Conservation (phyloP, 2,888 invertebrate species). For the Hololepta plana region DNA sequence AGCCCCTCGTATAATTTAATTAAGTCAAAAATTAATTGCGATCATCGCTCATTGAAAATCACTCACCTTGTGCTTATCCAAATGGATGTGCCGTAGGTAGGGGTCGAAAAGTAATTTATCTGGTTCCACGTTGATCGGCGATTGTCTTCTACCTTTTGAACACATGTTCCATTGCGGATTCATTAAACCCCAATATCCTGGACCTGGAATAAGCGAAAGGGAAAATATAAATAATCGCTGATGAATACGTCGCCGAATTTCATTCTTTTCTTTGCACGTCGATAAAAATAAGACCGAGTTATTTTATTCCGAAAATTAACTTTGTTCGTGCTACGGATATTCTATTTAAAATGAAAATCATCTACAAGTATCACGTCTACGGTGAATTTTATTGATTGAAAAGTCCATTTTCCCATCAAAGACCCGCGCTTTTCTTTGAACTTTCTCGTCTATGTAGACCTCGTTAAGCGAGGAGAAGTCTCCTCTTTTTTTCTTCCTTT, state of each 20-base stretch:
- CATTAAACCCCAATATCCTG: slow-evolving; percentile 95
- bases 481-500: too few species aligned
- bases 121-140: slow-evolving; percentile 94
- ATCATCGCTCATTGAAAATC: slow-evolving; percentile 13
- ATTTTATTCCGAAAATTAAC: too few species aligned
- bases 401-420: slow-evolving; percentile 21
- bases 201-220: slow-evolving; percentile 46
- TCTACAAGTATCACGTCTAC: too few species aligned
- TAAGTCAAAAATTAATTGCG: too few species aligned
- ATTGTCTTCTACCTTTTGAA: slow-evolving; percentile 88
- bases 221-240: not conserved
- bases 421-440: slow-evolving; percentile 16
- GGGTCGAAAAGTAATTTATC: slow-evolving; percentile 90
- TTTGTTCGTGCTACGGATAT: too few species aligned
- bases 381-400: slow-evolving; percentile 22
- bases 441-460: slow-evolving; percentile 14
- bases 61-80: slow-evolving; percentile 86
- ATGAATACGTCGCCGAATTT: too few species aligned
- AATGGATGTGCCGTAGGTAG: slow-evolving; percentile 72
- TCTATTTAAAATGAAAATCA: too few species aligned
- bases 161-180: slow-evolving; percentile 98
- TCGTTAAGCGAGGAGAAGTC: too few species aligned
- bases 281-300: too few species aligned
- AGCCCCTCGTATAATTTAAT: too few species aligned
- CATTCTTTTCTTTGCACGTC: too few species aligned